Percentiles rank a stretch among this genome's conserved stretches.
phyloP scores from a whole-genome alignment of 2,888 invertebrate species.

The Leptopterna dolabrata region DNA sequence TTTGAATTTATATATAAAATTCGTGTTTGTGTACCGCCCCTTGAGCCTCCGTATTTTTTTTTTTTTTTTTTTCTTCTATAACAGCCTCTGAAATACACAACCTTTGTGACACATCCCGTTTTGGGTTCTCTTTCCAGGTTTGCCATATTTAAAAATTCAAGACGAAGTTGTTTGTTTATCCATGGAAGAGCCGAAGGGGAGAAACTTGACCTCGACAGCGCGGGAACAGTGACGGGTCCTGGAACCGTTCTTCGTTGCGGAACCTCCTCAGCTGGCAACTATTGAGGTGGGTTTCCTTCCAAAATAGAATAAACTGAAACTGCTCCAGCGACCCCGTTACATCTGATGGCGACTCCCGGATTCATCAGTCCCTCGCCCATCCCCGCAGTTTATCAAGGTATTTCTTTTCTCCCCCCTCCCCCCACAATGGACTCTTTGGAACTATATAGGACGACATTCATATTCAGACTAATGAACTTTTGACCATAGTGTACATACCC shows the following conservation, averaged over 20 bases:
- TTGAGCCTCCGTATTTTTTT: background rate
- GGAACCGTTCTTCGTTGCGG: background rate
- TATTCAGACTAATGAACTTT: background rate
- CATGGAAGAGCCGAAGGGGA: background rate
- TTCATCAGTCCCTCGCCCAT: background rate
- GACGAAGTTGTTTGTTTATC: background rate
- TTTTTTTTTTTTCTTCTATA: background rate
- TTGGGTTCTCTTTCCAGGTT: constrained; percentile 36
- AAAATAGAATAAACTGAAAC: background rate
- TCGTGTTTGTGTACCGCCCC: background rate
- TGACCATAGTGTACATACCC: background rate
- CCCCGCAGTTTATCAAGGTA: background rate
- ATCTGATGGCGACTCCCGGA: background rate
- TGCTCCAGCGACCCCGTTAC: background rate
- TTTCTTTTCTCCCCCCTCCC: constrained; percentile 22
- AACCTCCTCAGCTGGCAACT: background rate
- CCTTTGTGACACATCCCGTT: background rate
- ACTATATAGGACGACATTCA: background rate
- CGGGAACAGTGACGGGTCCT: background rate
- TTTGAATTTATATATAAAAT: background rate
- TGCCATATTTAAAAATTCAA: constrained; percentile 1
- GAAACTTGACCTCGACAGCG: background rate
- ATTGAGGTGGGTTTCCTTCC: background rate
- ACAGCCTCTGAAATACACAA: no score
- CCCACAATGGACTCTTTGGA: constrained; percentile 9